Conservation (phyloP, 2,797 vertebrate species). For the Staurois parvus region DNA sequence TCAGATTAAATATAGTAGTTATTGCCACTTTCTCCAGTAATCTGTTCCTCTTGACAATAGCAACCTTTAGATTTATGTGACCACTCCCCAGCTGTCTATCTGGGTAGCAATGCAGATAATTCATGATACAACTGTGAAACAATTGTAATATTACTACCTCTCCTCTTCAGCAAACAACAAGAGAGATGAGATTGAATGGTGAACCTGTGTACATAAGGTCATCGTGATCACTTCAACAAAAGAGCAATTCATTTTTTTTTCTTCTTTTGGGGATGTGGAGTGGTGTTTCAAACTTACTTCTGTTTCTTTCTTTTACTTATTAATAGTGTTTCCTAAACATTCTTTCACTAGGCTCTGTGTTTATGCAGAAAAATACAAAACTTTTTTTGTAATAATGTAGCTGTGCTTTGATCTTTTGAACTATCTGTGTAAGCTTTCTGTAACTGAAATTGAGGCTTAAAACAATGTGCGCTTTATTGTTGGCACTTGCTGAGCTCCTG, state of each 20-base stretch:
- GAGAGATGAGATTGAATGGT: conserved; percentile 52
- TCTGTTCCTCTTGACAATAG: conserved; percentile 78
- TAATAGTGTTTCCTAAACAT: conserved; percentile 75
- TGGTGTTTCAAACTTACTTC: conserved; percentile 24
- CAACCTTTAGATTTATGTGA: conserved; percentile 79
- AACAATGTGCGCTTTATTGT: conserved; percentile 78
- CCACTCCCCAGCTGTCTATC: conserved; percentile 79
- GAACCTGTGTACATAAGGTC: conserved; percentile 56
- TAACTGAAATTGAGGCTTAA: conserved; percentile 78
- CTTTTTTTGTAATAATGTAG: conserved; percentile 78
- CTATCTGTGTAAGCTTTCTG: conserved; percentile 74
- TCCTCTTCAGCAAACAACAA: conserved; percentile 32
- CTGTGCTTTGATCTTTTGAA: conserved; percentile 72
- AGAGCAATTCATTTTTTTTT: conserved; percentile 65
- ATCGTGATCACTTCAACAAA: conserved; percentile 35
- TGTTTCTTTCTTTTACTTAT: conserved; percentile 68
- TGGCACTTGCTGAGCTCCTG: conserved; percentile 83
- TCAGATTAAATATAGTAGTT: conserved; percentile 84
- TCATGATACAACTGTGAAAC: conserved; percentile 64
- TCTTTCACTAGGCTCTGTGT: conserved; percentile 75
- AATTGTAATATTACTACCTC: conserved; percentile 63
- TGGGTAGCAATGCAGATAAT: conserved; percentile 63
- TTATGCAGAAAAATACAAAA: conserved; percentile 77
- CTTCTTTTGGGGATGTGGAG: conserved; percentile 65
- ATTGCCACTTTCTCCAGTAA: conserved; percentile 80